Evolutionary conservation across 1,140 invertebrate genomes (phyloP).

Genomic region (Pectinophora gossypiella): DNA sequence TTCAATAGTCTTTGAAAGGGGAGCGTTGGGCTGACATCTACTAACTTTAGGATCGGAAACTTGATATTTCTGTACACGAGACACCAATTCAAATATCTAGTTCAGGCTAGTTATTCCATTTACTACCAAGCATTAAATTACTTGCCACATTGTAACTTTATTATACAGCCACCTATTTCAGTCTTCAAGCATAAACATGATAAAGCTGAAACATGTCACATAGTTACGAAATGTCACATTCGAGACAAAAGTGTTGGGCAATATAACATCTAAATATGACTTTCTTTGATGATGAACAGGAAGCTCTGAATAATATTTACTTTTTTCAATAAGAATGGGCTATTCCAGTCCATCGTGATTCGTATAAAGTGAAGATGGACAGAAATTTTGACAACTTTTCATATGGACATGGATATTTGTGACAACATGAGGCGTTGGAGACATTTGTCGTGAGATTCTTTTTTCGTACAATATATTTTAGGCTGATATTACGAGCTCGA

Average conservation of each 20-base stretch:
- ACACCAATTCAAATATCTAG: neutral
- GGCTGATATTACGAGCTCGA: too few species aligned
- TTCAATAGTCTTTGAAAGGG: neutral
- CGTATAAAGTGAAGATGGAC: too few species aligned
- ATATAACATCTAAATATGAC: neutral
- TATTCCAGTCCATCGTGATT: too few species aligned
- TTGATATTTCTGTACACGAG: neutral
- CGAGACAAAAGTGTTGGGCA: too few species aligned
- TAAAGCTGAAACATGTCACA: neutral
- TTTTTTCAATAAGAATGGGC: too few species aligned
- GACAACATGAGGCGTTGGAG: too few species aligned
- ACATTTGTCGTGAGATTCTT: too few species aligned
- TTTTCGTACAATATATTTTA: too few species aligned
- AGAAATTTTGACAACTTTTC: too few species aligned
- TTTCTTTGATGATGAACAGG: neutral
- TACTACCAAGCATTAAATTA: neutral
- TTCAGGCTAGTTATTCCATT: neutral
- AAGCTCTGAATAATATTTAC: too few species aligned
- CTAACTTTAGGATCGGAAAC: neutral
- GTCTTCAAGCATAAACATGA: neutral
- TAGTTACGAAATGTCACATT: neutral
- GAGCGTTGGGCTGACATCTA: neutral
- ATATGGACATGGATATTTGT: too few species aligned
- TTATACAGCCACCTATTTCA: neutral
- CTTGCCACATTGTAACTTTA: neutral